Conservation (phyloP, 2,888 invertebrate species). For the Blastobasis lacticolella region DNA sequence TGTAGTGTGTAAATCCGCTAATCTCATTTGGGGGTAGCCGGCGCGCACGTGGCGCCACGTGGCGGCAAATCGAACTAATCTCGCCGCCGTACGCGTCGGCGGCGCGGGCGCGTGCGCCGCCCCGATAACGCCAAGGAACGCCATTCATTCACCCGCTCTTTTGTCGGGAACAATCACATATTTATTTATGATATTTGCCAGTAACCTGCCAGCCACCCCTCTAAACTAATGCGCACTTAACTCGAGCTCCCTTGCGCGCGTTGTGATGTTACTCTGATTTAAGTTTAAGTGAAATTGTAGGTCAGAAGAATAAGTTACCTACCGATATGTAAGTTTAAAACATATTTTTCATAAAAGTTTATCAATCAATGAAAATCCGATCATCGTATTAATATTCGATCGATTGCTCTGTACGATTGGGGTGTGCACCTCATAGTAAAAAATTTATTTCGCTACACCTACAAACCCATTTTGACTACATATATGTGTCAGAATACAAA, state of each 20-base stretch:
- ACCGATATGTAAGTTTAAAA: too few relatives aligned
- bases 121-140: constrained; percentile 68
- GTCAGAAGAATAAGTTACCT: too few relatives aligned
- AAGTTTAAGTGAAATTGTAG: too few relatives aligned
- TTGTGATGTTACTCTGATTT: too few relatives aligned
- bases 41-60: constrained; percentile 68
- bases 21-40: constrained; percentile 68
- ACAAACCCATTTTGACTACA: too few relatives aligned
- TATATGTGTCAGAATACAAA: too few relatives aligned
- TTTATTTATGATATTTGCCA: constrained; percentile 72
- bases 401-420: too few relatives aligned
- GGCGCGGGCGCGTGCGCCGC: constrained; percentile 61
- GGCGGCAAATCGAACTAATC: constrained; percentile 70
- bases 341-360: too few relatives aligned
- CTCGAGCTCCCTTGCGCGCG: constrained; percentile 10
- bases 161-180: constrained; percentile 71
- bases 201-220: constrained; percentile 59
- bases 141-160: constrained; percentile 68
- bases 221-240: constrained; percentile 47
- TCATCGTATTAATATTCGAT: too few relatives aligned
- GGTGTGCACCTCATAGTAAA: too few relatives aligned
- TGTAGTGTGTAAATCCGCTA: constrained; percentile 74
- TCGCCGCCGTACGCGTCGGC: constrained; percentile 62
- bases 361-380: too few relatives aligned
- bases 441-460: too few relatives aligned